phyloP scores from a whole-genome alignment of 2,888 invertebrate genomes.

The Druceiella hillmani region DNA sequence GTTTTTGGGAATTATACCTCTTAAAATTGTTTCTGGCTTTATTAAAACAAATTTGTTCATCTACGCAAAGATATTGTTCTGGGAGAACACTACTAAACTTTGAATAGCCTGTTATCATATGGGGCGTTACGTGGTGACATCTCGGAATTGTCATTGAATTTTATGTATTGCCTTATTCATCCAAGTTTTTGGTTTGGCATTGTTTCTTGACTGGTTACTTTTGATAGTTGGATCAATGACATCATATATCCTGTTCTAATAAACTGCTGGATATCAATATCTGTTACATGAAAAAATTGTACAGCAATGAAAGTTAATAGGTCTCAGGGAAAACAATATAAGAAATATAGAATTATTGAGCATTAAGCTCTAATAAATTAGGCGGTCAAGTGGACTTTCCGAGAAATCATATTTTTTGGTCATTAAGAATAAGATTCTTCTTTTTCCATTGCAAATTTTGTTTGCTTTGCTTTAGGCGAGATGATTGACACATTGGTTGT shows the following conservation, averaged over 20 bases:
- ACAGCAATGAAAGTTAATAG: neutral
- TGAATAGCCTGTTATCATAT: no score
- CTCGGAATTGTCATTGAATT: no score
- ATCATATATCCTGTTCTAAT: neutral
- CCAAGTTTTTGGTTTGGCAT: no score
- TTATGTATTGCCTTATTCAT: no score
- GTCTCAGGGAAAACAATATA: conserved; percentile 4
- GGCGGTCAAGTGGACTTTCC: conserved; percentile 1
- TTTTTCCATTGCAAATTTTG: conserved; percentile 7
- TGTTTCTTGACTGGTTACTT: conserved; percentile 1
- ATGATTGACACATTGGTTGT: no score
- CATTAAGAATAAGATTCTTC: conserved; percentile 4
- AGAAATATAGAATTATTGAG: conserved; percentile 5
- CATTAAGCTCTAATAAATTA: conserved; percentile 5
- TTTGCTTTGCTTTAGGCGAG: neutral
- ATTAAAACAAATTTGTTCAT: no score
- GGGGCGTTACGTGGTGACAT: no score
- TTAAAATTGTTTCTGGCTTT: no score
- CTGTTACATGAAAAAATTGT: neutral
- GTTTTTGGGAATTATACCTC: no score
- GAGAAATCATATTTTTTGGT: neutral
- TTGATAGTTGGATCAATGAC: neutral
- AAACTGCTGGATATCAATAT: neutral
- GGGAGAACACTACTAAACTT: no score
- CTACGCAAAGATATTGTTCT: no score